These are phyloP conservation scores for Agrochola litura DNA, from an alignment of 2,888 invertebrate species.

Conservation along the genomic window DNA sequence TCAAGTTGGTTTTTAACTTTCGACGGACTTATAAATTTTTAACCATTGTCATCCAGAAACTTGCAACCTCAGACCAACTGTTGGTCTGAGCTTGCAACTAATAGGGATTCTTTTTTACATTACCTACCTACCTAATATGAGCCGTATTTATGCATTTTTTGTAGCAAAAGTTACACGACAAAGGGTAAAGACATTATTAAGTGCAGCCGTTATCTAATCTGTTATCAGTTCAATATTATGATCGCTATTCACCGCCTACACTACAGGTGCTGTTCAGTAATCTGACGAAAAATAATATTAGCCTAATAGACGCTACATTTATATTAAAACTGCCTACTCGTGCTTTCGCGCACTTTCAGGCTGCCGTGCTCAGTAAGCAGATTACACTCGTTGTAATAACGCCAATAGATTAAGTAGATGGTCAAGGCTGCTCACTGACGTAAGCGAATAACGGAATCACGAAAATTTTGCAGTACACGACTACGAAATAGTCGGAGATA, in stretches of 20 bases:
- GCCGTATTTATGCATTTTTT: slow-evolving; percentile 13
- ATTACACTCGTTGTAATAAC: slow-evolving; percentile 72
- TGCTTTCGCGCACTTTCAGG: slow-evolving; percentile 54
- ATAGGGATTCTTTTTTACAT: background rate
- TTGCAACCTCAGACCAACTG: too few relatives aligned
- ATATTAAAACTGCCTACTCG: slow-evolving; percentile 67
- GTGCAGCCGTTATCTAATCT: slow-evolving; percentile 86
- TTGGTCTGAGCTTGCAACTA: background rate
- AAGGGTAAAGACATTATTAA: slow-evolving; percentile 77
- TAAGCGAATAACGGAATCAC: slow-evolving; percentile 73
- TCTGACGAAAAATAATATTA: slow-evolving; percentile 67
- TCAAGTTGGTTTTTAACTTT: background rate
- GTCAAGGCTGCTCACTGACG: slow-evolving; percentile 86
- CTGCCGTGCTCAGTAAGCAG: slow-evolving; percentile 67
- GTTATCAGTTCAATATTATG: slow-evolving; percentile 86
- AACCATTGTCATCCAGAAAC: background rate
- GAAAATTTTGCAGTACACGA: slow-evolving; percentile 27
- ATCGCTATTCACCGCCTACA: slow-evolving; percentile 80
- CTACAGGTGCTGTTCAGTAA: slow-evolving; percentile 71
- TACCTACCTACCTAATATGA: background rate
- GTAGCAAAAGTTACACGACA: slow-evolving; percentile 38
- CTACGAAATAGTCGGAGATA: slow-evolving; percentile 19
- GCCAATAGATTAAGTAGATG: slow-evolving; percentile 77
- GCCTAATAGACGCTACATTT: slow-evolving; percentile 34
- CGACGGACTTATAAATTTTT: background rate